These are phyloP conservation scores for Synanthedon myopaeformis DNA, from an alignment of 2,888 invertebrate species.

Conservation along the genomic window DNA sequence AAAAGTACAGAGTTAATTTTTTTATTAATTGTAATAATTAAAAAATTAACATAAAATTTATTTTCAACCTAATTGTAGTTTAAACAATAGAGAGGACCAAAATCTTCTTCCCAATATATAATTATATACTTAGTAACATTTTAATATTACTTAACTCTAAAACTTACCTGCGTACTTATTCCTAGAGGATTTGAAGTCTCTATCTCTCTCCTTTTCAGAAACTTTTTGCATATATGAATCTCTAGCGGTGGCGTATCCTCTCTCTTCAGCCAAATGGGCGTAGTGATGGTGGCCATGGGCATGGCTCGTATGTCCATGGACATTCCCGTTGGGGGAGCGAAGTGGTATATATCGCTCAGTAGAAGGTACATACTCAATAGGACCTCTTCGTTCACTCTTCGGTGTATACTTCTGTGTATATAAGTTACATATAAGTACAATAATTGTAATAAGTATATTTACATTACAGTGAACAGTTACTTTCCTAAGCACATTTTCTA, in stretches of 20 bases:
- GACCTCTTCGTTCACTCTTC: conserved; percentile 77
- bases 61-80: no score
- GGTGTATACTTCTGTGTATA: conserved; percentile 79
- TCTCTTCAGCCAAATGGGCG: conserved; percentile 52
- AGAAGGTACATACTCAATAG: conserved; percentile 80
- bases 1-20: no score
- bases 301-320: conserved; percentile 57
- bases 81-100: no score
- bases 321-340: conserved; percentile 78
- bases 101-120: no score
- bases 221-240: conserved; percentile 75
- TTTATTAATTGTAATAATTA: no score
- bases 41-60: no score
- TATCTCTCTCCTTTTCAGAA: conserved; percentile 88
- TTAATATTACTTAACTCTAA: not conserved
- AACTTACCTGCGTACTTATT: conserved; percentile 87
- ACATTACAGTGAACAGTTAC: not conserved
- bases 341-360: conserved; percentile 75
- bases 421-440: no score
- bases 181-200: conserved; percentile 89
- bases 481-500: not conserved
- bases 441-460: no score
- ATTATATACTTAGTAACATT: not conserved
- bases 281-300: conserved; percentile 50
- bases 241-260: conserved; percentile 73